phyloP scores from a whole-genome alignment of 2,888 invertebrate species.

The Phaedon cochleariae region DNA sequence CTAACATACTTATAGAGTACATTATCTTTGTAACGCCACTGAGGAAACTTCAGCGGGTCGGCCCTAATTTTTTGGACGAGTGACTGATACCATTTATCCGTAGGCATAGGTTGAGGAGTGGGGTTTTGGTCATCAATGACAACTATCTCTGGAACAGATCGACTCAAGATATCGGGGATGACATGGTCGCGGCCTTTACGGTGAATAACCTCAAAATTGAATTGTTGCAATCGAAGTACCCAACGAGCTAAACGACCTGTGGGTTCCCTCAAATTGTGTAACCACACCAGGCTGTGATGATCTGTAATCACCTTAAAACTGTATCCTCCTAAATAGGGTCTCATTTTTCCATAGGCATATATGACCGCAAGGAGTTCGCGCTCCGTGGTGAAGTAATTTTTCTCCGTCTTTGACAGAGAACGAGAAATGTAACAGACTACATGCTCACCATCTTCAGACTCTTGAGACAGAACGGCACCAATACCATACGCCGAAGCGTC shows the following conservation, averaged over 20 bases:
- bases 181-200: slow-evolving; percentile 26
- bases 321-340: slow-evolving; percentile 31
- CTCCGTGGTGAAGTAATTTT: slow-evolving; percentile 31
- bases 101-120: slow-evolving; percentile 12
- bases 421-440: slow-evolving; percentile 28
- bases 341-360: slow-evolving; percentile 30
- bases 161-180: slow-evolving; percentile 25
- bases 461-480: slow-evolving; percentile 36
- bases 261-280: slow-evolving; percentile 29
- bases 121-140: not conserved
- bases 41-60: not conserved
- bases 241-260: slow-evolving; percentile 18
- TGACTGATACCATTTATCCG: slow-evolving; percentile 1
- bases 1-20: slow-evolving; percentile 4
- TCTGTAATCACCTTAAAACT: slow-evolving; percentile 36
- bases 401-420: slow-evolving; percentile 21
- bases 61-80: not conserved
- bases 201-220: slow-evolving; percentile 35
- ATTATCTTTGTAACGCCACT: not conserved
- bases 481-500: slow-evolving; percentile 37
- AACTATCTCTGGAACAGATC: not conserved
- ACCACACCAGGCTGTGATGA: slow-evolving; percentile 23
- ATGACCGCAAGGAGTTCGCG: slow-evolving; percentile 27
- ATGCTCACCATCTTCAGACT: slow-evolving; percentile 19
- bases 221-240: slow-evolving; percentile 32